Base-by-base conservation (phyloP, 1,140 invertebrate species). In the Rhizoglyphus robini region DNA sequence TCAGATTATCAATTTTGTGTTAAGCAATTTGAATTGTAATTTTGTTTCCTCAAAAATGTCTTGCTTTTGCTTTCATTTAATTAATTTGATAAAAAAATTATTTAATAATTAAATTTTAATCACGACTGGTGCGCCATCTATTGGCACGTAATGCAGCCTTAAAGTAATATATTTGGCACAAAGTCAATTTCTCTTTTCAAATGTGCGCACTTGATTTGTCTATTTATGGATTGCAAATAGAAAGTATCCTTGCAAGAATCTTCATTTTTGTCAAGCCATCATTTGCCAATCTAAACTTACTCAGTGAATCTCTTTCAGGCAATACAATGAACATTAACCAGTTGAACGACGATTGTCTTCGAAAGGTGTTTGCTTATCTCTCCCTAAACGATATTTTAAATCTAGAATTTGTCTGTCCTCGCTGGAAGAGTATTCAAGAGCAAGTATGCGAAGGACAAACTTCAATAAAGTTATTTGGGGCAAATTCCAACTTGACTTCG, bases 341-440 rank as follows among this genome's bases (percentile, higher is more conserved):
- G 3, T 32, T 60, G 15, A 60, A 60, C 15, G 58, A 60, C 27
- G 58, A 60, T 32, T 60, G 58, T 60, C 27, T 60, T 13, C 38
- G 18, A 60, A 34, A 60, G 15, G 36, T 60, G 3, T 60, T 60
- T 29, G 58, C 15, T 20, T 46, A 32, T 60, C 29, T 60, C n/a
- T 29, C 58, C 31, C 13, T 60, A 20, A 29, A 15, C 3, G 27
- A 60, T n/a, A 8, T 60, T 15, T 3, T 60, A 20, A 29, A 60
- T n/a, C 27, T 60, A 11, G 58, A 60, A 60, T 60, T 32, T 2
- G 27, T 60, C 27, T 60, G 15, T 29, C 58, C n/a, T 3, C 15
- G 58, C n/a, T 60, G 58, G 58, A 30, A 60, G 15, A 18, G 38
- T 38, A 30, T 60, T 23, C 15, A 29, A 20, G n/a, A 60, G 3